Conservation (phyloP, 2,888 invertebrate species). For the Entomobrya multifasciata region DNA sequence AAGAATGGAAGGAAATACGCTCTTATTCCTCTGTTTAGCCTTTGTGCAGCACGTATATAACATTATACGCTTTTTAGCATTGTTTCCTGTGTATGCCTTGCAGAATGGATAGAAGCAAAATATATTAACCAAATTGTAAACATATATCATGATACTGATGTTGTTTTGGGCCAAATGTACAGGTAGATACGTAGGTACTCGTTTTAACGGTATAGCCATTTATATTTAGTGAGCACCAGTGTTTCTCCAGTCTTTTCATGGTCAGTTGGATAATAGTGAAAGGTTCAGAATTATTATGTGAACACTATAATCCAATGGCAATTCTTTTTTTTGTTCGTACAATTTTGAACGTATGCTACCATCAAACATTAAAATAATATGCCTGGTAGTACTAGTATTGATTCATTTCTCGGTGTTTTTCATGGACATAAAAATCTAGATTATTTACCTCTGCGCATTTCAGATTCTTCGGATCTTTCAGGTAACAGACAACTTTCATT, state of each 20-base stretch:
- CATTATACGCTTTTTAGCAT: background rate
- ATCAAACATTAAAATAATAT: background rate
- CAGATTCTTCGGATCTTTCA: conserved; percentile 12
- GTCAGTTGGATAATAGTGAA: background rate
- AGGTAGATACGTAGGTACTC: background rate
- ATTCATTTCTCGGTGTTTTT: conserved; percentile 28
- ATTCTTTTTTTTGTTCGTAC: conserved; percentile 20
- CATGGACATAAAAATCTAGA: background rate
- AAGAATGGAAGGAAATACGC: conserved; percentile 23
- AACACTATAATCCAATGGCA: background rate
- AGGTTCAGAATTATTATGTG: background rate
- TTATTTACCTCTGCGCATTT: conserved; percentile 8
- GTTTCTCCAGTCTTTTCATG: background rate
- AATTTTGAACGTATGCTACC: background rate
- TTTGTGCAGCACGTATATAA: no score
- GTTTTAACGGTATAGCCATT: no score
- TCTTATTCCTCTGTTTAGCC: conserved; percentile 14
- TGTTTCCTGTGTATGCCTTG: background rate
- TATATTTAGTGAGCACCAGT: background rate
- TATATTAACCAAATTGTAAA: background rate
- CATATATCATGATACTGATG: background rate
- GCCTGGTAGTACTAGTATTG: conserved; percentile 26
- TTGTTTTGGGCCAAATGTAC: background rate
- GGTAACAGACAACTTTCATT: conserved; percentile 5
- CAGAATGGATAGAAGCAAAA: background rate